Percentiles rank a stretch among this genome's conserved stretches.
These are phyloP conservation scores for Smutsia gigantea DNA, from an alignment of 2,797 vertebrate species.

Conservation along the genomic window DNA sequence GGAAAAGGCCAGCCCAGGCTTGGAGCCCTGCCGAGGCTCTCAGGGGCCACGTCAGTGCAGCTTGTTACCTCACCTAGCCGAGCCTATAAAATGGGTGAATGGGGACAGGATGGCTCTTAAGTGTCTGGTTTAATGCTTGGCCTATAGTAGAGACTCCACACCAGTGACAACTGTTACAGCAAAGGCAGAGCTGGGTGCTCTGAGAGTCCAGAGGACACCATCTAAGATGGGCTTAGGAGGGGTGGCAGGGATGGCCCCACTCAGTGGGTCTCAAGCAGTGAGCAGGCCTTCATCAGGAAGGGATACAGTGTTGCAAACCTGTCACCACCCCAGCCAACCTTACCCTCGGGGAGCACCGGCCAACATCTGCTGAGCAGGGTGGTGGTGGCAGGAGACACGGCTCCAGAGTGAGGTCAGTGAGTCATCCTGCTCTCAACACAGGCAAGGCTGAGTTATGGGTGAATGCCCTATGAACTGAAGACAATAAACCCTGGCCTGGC, in stretches of 20 bases:
- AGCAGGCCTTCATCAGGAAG: background rate
- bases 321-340: background rate
- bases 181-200: background rate
- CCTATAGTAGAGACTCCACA: background rate
- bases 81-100: background rate
- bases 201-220: background rate
- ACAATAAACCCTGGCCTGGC: background rate
- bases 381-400: background rate
- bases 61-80: background rate
- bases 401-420: background rate
- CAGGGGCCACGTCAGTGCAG: background rate
- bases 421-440: background rate
- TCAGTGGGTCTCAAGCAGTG: background rate
- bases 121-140: background rate
- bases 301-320: background rate
- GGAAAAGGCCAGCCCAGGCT: background rate
- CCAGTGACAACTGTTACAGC: background rate
- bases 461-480: background rate
- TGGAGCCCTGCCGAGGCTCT: background rate
- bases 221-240: background rate
- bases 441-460: background rate
- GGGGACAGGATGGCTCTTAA: background rate
- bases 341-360: background rate
- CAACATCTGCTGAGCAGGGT: background rate
- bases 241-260: background rate